phyloP scores from a whole-genome alignment of 2,113 vertebrate species.

The Sinocyclocheilus grahami region DNA sequence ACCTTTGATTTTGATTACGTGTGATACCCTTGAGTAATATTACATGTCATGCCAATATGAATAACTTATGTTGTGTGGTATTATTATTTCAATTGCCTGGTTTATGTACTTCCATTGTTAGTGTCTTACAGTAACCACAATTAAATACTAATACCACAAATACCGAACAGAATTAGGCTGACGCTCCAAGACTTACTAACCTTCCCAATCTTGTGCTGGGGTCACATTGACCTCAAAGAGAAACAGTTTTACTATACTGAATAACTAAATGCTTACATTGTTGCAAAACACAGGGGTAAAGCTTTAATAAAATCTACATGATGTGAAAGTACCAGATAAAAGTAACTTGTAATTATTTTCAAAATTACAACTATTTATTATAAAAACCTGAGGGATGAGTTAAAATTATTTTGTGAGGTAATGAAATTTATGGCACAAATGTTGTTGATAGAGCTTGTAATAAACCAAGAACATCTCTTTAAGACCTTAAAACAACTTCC shows the following conservation, averaged over 20 bases:
- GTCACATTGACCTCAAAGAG: background rate
- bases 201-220: background rate
- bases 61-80: background rate
- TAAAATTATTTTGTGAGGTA: background rate
- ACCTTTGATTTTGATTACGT: background rate
- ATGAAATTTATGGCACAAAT: background rate
- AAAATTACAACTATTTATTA: background rate
- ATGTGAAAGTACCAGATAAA: background rate
- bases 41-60: background rate
- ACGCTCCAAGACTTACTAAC: background rate
- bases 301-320: too few relatives aligned
- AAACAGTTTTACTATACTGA: background rate
- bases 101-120: background rate
- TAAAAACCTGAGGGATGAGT: background rate
- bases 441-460: background rate
- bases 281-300: background rate
- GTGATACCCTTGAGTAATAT: constrained; percentile 27
- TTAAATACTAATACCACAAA: background rate
- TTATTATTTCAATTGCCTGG: background rate
- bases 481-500: background rate
- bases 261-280: background rate
- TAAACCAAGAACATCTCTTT: background rate
- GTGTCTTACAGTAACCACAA: background rate
- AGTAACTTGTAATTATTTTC: background rate
- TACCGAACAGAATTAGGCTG: background rate